A percentile compares a stretch with the other conserved stretches of the same genome.
Conservation (phyloP, 2,888 invertebrate genomes). For the Amblyteles armatorius region DNA sequence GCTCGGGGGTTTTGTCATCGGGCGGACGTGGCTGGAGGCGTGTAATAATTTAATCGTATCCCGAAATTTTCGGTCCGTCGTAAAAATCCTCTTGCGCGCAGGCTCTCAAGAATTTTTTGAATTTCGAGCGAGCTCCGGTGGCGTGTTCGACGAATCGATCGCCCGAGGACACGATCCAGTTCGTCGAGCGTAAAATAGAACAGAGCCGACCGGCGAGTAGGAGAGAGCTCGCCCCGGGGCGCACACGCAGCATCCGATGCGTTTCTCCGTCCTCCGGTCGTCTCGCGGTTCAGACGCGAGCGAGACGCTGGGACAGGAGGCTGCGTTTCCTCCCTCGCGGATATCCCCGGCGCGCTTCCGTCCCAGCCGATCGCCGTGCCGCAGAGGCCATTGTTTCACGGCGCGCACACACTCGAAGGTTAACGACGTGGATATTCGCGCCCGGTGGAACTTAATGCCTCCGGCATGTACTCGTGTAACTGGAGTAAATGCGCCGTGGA, state of each 20-base stretch:
- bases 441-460: conserved; percentile 44
- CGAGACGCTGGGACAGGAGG: not conserved
- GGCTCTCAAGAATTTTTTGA: too few species aligned
- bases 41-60: too few species aligned
- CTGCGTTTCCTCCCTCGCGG: not conserved
- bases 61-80: too few species aligned
- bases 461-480: conserved; percentile 14
- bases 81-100: too few species aligned
- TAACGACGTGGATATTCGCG: conserved; percentile 61
- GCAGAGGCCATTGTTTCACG: conserved; percentile 46
- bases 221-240: conserved; percentile 20
- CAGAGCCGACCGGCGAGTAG: not conserved
- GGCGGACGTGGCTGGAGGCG: too few species aligned
- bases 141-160: too few species aligned
- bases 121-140: too few species aligned
- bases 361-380: conserved; percentile 25
- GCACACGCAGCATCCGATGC: conserved; percentile 16
- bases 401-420: conserved; percentile 44
- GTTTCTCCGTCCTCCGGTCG: conserved; percentile 1
- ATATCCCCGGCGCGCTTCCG: conserved; percentile 24
- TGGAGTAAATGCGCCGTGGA: conserved; percentile 42
- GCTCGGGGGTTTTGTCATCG: too few species aligned
- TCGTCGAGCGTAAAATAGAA: not conserved
- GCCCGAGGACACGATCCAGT: too few species aligned
- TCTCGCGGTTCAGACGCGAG: conserved; percentile 1